Conservation (phyloP, 2,888 invertebrate species). For the Eledone cirrhosa region DNA sequence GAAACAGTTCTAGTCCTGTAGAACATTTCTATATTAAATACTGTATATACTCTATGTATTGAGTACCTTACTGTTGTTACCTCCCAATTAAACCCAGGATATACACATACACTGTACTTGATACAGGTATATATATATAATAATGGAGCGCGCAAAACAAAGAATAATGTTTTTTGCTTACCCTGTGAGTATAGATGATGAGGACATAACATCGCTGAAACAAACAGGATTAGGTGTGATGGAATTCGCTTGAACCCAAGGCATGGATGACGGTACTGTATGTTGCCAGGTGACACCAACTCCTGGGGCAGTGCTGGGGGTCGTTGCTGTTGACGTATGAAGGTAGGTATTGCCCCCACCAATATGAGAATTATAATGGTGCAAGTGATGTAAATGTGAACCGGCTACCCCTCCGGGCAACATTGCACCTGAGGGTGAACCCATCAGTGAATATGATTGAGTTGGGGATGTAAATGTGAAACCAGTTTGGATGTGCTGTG, state of each 20-base stretch:
- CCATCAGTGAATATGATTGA: constrained; percentile 24
- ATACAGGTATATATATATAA: too few species aligned
- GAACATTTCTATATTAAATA: too few species aligned
- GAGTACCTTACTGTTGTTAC: too few species aligned
- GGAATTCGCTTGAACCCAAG: constrained; percentile 22
- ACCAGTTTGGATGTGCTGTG: constrained; percentile 23
- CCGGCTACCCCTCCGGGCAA: constrained; percentile 1
- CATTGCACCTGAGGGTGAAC: not conserved
- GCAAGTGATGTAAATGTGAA: constrained; percentile 2
- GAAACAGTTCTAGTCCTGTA: too few species aligned
- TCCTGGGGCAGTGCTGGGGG: constrained; percentile 26
- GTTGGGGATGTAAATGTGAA: constrained; percentile 23
- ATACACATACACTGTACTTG: too few species aligned
- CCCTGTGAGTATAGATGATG: constrained; percentile 2
- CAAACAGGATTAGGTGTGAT: constrained; percentile 22
- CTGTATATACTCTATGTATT: too few species aligned
- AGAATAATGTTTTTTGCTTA: not conserved
- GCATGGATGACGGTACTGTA: constrained; percentile 27
- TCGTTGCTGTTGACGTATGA: constrained; percentile 2
- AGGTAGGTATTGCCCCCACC: constrained; percentile 10
- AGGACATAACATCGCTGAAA: constrained; percentile 23
- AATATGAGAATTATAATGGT: not conserved
- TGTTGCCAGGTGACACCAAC: constrained; percentile 29
- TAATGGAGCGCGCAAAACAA: too few species aligned
- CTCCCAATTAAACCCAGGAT: too few species aligned